These are phyloP conservation scores for Malurus splendens DNA, from an alignment of 2,797 vertebrate genomes.

Conservation along the genomic window DNA sequence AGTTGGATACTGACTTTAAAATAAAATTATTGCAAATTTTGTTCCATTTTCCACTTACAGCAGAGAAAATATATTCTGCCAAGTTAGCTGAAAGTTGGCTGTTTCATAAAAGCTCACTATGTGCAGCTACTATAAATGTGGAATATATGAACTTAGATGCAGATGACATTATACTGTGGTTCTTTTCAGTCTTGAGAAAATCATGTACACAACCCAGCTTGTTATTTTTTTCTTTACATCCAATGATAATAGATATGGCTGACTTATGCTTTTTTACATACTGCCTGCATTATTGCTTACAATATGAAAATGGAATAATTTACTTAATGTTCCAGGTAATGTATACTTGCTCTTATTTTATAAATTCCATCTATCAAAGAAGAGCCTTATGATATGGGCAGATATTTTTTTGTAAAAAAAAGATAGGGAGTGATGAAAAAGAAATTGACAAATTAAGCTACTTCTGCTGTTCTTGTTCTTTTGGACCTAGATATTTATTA, in stretches of 20 bases:
- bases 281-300: neutral
- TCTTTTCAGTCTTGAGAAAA: neutral
- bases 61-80: neutral
- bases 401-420: neutral
- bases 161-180: neutral
- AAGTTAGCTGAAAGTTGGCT: neutral
- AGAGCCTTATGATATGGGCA: neutral
- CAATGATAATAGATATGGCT: neutral
- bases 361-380: neutral
- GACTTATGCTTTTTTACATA: neutral
- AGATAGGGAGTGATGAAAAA: neutral
- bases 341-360: neutral
- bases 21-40: neutral
- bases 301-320: neutral
- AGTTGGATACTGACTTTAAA: neutral
- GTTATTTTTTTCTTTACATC: neutral
- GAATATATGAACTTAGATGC: neutral
- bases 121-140: neutral
- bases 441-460: neutral
- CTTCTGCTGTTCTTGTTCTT: neutral
- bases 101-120: neutral
- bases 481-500: neutral
- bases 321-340: neutral
- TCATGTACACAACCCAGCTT: neutral
- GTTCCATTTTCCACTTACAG: neutral